A percentile compares a stretch with the other conserved stretches of the same genome.
These are phyloP conservation scores for Akabosia matsudoensis DNA, from an alignment of 1,140 invertebrate genomes.

Conservation along the genomic window DNA sequence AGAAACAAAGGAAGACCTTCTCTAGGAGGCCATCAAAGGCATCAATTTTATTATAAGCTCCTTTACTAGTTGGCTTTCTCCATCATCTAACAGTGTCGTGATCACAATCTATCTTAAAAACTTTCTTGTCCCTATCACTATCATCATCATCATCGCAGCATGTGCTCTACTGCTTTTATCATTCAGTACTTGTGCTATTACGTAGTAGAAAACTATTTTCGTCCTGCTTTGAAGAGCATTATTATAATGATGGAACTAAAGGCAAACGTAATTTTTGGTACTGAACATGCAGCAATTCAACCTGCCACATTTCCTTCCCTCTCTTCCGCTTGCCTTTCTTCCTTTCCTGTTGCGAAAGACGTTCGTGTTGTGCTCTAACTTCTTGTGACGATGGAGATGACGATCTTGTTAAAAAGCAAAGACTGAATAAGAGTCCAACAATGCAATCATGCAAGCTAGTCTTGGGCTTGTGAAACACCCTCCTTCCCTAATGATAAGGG, in stretches of 20 bases:
- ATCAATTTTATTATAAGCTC: not conserved
- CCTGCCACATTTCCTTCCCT: conserved; percentile 3
- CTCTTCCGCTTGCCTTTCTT: not conserved
- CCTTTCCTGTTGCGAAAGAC: not conserved
- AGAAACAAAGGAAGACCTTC: not conserved
- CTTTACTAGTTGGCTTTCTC: not conserved
- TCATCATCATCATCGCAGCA: not conserved
- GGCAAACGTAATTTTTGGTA: too few relatives aligned
- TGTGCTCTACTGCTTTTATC: too few relatives aligned
- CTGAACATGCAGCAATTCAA: too few relatives aligned
- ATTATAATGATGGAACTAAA: too few relatives aligned
- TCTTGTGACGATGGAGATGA: not conserved
- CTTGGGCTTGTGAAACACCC: not conserved
- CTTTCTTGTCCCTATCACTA: not conserved
- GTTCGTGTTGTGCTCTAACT: not conserved
- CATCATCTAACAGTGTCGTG: not conserved
- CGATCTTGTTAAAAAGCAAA: not conserved
- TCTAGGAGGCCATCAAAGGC: not conserved
- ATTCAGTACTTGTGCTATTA: too few relatives aligned
- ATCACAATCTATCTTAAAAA: not conserved
- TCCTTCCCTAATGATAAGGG: not conserved
- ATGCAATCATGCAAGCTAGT: not conserved
- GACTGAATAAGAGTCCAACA: not conserved
- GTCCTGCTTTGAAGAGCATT: too few relatives aligned
- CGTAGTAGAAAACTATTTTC: too few relatives aligned